These are phyloP conservation scores for Copidosoma aretas DNA, from an alignment of 2,888 invertebrate genomes.

Conservation along the genomic window DNA sequence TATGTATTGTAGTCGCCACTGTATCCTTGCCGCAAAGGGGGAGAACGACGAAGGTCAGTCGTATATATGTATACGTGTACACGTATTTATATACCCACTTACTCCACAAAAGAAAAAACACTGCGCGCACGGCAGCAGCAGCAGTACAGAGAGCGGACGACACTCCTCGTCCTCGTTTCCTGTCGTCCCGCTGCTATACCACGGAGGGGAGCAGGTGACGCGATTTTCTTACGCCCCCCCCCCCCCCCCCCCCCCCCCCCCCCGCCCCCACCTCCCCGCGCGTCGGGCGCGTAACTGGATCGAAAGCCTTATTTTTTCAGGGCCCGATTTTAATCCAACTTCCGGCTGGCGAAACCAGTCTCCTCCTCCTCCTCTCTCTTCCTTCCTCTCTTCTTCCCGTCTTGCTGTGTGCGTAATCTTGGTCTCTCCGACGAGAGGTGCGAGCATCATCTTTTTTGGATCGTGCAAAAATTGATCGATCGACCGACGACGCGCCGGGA, in stretches of 20 bases:
- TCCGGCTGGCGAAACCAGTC: conserved; percentile 33
- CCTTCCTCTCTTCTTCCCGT: background rate
- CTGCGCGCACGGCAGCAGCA: background rate
- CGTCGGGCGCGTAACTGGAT: conserved; percentile 26
- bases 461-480: conserved; percentile 27
- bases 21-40: background rate
- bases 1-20: background rate
- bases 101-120: background rate
- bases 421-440: conserved; percentile 19
- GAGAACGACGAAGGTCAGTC: background rate
- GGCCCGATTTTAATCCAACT: conserved; percentile 26
- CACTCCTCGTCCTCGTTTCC: conserved; percentile 23
- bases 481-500: conserved; percentile 1
- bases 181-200: conserved; percentile 18
- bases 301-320: conserved; percentile 8
- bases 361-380: background rate
- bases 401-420: conserved; percentile 10
- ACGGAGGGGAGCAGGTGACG: conserved; percentile 14
- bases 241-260: too few relatives aligned
- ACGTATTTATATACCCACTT: background rate
- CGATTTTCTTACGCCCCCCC: conserved; percentile 5
- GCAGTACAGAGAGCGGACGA: too few relatives aligned
- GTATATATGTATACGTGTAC: background rate
- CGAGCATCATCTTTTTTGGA: background rate
- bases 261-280: too few relatives aligned